phyloP scores from a whole-genome alignment of 2,888 invertebrate species.

The Molanna angustata region DNA sequence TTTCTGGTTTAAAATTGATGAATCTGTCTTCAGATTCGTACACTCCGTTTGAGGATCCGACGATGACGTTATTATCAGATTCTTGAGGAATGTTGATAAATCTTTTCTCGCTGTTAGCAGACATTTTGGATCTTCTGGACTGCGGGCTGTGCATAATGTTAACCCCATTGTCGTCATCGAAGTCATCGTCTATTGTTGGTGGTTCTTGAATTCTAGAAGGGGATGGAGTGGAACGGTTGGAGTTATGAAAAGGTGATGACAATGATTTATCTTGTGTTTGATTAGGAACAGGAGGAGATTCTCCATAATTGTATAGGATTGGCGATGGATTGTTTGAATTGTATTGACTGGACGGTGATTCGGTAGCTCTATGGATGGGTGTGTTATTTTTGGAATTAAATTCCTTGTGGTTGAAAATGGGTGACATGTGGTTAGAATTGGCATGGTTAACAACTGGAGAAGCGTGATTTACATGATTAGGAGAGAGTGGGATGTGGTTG shows the following conservation, averaged over 20 bases:
- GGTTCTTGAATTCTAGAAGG: conserved; percentile 12
- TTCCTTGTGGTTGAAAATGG: not conserved
- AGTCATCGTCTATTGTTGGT: conserved; percentile 12
- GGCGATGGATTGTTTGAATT: not conserved
- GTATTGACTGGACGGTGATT: not conserved
- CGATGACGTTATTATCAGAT: conserved; percentile 21
- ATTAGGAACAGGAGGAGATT: not conserved
- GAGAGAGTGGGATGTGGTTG: not conserved
- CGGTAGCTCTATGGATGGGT: not conserved
- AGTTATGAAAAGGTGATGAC: not conserved
- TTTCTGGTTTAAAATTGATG: conserved; percentile 30
- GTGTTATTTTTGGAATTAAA: not conserved
- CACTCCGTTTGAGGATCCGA: conserved; percentile 16
- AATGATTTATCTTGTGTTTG: not conserved
- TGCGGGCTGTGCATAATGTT: conserved; percentile 16
- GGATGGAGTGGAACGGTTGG: not conserved
- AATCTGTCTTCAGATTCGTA: conserved; percentile 30
- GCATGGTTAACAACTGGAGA: not conserved
- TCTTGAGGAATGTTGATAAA: conserved; percentile 30
- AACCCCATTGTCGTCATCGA: conserved; percentile 15
- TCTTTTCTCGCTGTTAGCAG: conserved; percentile 20
- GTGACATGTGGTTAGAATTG: not conserved
- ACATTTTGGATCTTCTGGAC: conserved; percentile 22
- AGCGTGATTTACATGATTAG: not conserved
- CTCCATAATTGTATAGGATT: not conserved